A percentile compares a stretch with the other conserved stretches of the same genome.
Conservation (phyloP, 2,888 invertebrate species). For the Serrognathus titanus region DNA sequence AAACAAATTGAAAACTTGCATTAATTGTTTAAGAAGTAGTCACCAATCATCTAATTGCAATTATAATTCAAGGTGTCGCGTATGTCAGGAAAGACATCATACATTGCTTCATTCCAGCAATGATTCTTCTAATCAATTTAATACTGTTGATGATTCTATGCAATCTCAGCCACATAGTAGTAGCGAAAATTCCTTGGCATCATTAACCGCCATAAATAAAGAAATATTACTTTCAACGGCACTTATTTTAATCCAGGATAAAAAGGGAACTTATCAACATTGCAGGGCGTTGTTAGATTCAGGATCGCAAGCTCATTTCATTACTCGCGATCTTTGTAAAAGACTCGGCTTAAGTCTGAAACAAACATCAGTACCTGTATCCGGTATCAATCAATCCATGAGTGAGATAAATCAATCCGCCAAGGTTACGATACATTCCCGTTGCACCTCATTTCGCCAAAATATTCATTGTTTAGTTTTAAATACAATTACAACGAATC, state of each 20-base stretch:
- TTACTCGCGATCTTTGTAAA: background rate
- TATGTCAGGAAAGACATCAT: conserved; percentile 4
- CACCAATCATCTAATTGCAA: background rate
- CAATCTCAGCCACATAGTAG: background rate
- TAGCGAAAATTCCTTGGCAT: background rate
- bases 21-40: conserved; percentile 3
- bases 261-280: background rate
- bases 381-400: background rate
- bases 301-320: conserved; percentile 6
- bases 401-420: background rate
- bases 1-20: conserved; percentile 1
- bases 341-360: background rate
- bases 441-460: no score
- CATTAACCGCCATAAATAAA: background rate
- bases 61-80: background rate
- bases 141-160: background rate
- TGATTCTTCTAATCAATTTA: background rate
- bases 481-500: background rate
- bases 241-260: background rate
- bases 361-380: background rate
- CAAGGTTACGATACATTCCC: background rate
- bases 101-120: conserved; percentile 5
- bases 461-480: background rate
- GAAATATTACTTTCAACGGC: conserved; percentile 6
- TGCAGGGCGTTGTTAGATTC: conserved; percentile 7